Evolutionary conservation across 2,888 invertebrate species (phyloP), one percentile per base, ranked within the genome.

Genomic region (Drosophila dives): DNA sequence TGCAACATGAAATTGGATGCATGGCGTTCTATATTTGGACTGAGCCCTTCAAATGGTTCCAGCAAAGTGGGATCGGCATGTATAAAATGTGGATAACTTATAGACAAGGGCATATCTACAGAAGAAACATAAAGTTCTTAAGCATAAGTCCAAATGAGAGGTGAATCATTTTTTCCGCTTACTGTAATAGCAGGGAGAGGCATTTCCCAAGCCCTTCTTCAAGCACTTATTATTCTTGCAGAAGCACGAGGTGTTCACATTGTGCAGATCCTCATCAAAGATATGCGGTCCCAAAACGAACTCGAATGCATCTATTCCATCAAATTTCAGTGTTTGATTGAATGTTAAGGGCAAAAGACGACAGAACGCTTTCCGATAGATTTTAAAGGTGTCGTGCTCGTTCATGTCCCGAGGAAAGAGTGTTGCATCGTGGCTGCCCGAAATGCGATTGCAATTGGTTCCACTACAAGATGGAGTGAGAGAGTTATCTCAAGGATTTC

Each of bases 361-460:
- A 91, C 98, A 98, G 86, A 98, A 95, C 0, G 96, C 95, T 80
- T 95, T 95, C 32, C 97, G 94, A 92, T 95, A 98, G 10, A 97
- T 91, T 20, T 94, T 93, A 72, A 97, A 94, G 0, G 93, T 93
- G 61, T 94, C 94, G 64, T 94, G 93, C 32, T 93, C 92, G 6
- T 92, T 91, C 60, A 97, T 85, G 54, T 94, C 93, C 1, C 94
- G 92, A 0, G 97, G 96, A 82, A 96, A 97, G 2, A 95, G 91
- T 0, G 95, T 94, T 0, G 97, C 97, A 91, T 97, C 97, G 75
- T 95, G 96, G 0, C 94, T 91, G 23, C 96, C 96, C 77, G 94
- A 94, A 20, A 97, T 93, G 4, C 94, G 93, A 90, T 96, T 96
- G 92, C 97, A 97, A 49, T 92, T 93, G 0, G 94, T 93, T 63